Evolutionary conservation across 2,797 vertebrate genomes (phyloP).

Genomic region (Lindbergichthys nudifrons): DNA sequence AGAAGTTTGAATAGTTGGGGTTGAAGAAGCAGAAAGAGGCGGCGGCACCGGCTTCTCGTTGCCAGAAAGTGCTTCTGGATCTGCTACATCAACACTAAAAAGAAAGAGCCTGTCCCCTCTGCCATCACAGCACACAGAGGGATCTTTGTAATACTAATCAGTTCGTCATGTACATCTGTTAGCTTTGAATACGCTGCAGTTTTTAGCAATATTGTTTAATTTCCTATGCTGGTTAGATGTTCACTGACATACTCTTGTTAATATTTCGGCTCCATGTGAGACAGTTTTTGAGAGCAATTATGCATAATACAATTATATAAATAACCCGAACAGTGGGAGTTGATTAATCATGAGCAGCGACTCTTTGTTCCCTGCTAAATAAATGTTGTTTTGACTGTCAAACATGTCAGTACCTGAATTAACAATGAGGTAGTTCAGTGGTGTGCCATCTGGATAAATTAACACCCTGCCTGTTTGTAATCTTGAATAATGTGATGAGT

Average conservation of each 20-base stretch:
- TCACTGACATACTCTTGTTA: constrained; percentile 7
- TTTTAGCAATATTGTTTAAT: constrained; percentile 25
- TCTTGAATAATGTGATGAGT: constrained; percentile 30
- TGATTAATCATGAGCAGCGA: constrained; percentile 42
- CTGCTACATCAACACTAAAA: constrained; percentile 58
- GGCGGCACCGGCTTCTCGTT: constrained; percentile 33
- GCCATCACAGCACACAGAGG: constrained; percentile 65
- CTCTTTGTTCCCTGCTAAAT: constrained; percentile 33
- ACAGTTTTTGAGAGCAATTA: constrained; percentile 32
- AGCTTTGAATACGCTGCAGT: constrained; percentile 1
- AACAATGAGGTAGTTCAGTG: constrained; percentile 38
- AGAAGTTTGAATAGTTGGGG: constrained; percentile 29
- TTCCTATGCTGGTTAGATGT: constrained; percentile 31
- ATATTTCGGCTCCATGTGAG: constrained; percentile 14
- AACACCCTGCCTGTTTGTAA: constrained; percentile 31
- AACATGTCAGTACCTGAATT: constrained; percentile 25
- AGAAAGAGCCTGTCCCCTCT: constrained; percentile 54
- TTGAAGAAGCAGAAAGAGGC: constrained; percentile 40
- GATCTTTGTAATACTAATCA: constrained; percentile 63
- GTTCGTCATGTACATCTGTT: constrained; percentile 23
- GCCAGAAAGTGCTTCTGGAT: constrained; percentile 55
- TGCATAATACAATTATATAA: constrained; percentile 26
- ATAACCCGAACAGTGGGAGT: constrained; percentile 37
- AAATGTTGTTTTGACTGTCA: constrained; percentile 43
- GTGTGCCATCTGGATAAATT: constrained; percentile 52